phyloP scores from a whole-genome alignment of 2,797 vertebrate species.

The Nothura maculosa region DNA sequence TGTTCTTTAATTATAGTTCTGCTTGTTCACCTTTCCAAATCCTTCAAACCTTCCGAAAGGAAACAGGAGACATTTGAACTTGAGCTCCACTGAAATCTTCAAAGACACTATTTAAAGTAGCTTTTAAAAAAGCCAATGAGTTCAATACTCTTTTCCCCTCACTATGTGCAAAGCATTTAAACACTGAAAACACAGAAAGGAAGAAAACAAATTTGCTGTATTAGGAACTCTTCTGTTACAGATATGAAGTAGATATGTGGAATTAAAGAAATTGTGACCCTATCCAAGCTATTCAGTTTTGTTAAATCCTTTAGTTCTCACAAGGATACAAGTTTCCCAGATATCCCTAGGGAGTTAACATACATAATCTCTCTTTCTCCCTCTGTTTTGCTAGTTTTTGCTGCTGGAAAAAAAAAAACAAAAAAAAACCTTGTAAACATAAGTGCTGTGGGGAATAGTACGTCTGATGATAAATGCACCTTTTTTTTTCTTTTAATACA shows the following conservation, averaged over 20 bases:
- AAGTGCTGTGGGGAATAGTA: not conserved
- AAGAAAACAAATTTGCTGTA: not conserved
- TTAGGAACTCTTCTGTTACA: not conserved
- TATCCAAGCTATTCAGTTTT: not conserved
- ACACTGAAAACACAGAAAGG: slow-evolving; percentile 8
- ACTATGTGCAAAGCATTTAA: slow-evolving; percentile 20
- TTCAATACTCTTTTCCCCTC: not conserved
- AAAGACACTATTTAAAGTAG: slow-evolving; percentile 51
- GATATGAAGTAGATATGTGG: not conserved
- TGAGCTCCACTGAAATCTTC: slow-evolving; percentile 33
- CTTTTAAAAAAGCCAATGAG: not conserved
- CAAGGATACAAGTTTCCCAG: not conserved
- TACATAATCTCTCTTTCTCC: not conserved
- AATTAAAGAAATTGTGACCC: slow-evolving; percentile 26
- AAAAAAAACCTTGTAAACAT: not conserved
- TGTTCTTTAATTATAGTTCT: slow-evolving; percentile 72
- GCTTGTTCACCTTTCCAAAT: slow-evolving; percentile 73
- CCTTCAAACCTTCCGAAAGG: slow-evolving; percentile 50
- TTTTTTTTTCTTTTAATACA: not conserved
- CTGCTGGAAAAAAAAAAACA: not conserved
- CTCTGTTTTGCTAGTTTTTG: not conserved
- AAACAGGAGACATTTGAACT: slow-evolving; percentile 72
- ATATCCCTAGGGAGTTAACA: not conserved
- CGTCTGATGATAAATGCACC: not conserved
- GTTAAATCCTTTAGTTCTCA: not conserved